A percentile compares a stretch with the other conserved stretches of the same genome.
Evolutionary conservation across 2,797 vertebrate genomes (phyloP).

Genomic region (Stomatorhinus walkeri): DNA sequence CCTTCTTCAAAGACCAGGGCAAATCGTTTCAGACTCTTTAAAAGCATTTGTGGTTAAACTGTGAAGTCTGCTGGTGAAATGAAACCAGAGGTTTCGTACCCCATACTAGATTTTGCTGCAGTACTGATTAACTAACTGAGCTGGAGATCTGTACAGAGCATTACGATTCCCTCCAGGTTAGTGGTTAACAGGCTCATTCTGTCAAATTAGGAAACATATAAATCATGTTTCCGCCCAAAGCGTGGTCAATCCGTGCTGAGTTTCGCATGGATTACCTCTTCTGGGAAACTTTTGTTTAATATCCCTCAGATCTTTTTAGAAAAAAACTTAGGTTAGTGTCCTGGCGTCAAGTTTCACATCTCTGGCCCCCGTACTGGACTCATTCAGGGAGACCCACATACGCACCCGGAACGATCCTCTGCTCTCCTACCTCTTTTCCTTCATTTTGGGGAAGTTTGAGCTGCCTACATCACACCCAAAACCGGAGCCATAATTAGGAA

Average conservation of each 20-base stretch:
- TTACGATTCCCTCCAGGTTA: conserved; percentile 38
- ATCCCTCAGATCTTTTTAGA: conserved; percentile 18
- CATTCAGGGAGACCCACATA: background rate
- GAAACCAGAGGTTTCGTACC: conserved; percentile 30
- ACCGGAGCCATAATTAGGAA: conserved; percentile 13
- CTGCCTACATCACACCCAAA: conserved; percentile 21
- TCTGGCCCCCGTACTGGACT: background rate
- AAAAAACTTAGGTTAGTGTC: background rate
- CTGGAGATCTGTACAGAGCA: conserved; percentile 42
- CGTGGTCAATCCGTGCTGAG: conserved; percentile 16
- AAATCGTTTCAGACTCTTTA: conserved; percentile 47
- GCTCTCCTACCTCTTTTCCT: conserved; percentile 19
- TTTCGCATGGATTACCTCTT: conserved; percentile 12
- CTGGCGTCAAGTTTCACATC: background rate
- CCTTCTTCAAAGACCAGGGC: conserved; percentile 39
- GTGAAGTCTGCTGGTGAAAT: conserved; percentile 36
- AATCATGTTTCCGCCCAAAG: conserved; percentile 42
- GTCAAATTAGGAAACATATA: conserved; percentile 40
- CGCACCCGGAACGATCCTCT: background rate
- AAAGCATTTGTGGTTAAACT: conserved; percentile 30
- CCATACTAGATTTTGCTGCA: conserved; percentile 36
- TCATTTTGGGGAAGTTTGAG: conserved; percentile 18
- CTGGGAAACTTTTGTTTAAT: background rate
- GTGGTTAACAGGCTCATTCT: conserved; percentile 42
- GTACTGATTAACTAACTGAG: conserved; percentile 49